These are phyloP conservation scores for Subacronicta megacephala DNA, from an alignment of 2,888 invertebrate genomes.

Conservation along the genomic window DNA sequence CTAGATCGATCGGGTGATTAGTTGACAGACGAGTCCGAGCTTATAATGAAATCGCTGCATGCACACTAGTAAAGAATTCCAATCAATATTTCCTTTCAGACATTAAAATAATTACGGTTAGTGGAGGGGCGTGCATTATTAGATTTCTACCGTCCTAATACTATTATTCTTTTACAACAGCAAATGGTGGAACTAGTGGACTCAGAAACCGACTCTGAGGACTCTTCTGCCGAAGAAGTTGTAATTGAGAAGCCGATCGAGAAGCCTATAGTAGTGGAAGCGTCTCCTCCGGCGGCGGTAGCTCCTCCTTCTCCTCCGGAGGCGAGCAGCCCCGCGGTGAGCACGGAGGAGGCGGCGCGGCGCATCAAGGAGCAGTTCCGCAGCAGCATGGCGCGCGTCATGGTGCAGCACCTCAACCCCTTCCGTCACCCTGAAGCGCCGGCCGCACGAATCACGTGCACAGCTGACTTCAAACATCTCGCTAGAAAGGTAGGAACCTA, in stretches of 20 bases:
- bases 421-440: conserved; percentile 96
- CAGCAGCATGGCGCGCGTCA: conserved; percentile 93
- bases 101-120: no score
- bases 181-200: conserved; percentile 83
- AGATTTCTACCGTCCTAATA: background rate
- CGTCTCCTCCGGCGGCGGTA: conserved; percentile 19
- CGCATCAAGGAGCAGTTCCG: conserved; percentile 96
- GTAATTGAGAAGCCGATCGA: conserved; percentile 38
- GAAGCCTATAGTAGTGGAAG: conserved; percentile 35
- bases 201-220: conserved; percentile 72
- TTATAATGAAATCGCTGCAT: no score
- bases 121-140: no score
- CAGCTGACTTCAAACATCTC: conserved; percentile 98
- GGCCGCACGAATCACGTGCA: conserved; percentile 95
- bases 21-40: no score
- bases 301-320: conserved; percentile 22
- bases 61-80: no score
- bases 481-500: conserved; percentile 98
- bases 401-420: conserved; percentile 96
- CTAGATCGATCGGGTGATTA: no score
- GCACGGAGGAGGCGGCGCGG: conserved; percentile 85
- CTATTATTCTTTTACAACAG: conserved; percentile 20
- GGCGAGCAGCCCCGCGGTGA: conserved; percentile 37
- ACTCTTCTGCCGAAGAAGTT: conserved; percentile 55
- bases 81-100: no score